Base-by-base conservation (phyloP, 2,113 vertebrate genomes). In the Sterrhoptilus dennistouni region DNA sequence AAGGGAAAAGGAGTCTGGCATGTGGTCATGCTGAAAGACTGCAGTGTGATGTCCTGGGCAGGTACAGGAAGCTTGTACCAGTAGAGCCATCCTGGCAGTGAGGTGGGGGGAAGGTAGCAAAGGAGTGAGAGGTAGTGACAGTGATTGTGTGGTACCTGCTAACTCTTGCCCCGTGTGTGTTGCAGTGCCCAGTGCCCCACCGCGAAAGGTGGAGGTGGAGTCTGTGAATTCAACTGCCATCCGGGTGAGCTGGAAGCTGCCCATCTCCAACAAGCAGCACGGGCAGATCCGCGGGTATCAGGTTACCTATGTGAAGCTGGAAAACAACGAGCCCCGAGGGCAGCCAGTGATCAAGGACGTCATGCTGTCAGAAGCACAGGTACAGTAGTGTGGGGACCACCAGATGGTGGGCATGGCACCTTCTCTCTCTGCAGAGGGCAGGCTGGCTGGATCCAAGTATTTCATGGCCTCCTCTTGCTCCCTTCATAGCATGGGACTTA, bases 231-330 rank as follows among this genome's bases (percentile, higher is more conserved):
- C 99, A 2, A 99, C 99, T 7, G 98, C 99, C 44, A 97, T 99
- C 80, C 98, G 96, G 14, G 98, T 99, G 91, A 98, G 98, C 84
- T 99, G 99, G 99, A 99, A 99, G 95, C 97, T 99, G 49, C 99
- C 99, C 2, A 97, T 99, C 70, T 97, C 98, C 76, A 98, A 98
- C 93, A 99, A 99, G 95, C 99, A 99, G 90, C 99, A 99, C 0
- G 99, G 99, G 49, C 99, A 99, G 97, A 99, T 99, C 95, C 98
- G 98, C 0, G 99, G 99, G n/a, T 99, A 99, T 98, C 99, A 99
- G 97, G 98, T 99, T 89, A 98, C 99, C 4, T 99, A 99, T 3
- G 99, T 99, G 70, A 98, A 99, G 52, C 97, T 99, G 57, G 98
- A 99, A 95, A 98, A 98, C 5, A 98, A 99, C 14, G 98, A 99